These are phyloP conservation scores for Dinoponera quadriceps DNA, from an alignment of 1,140 invertebrate species.

Conservation along the genomic window DNA sequence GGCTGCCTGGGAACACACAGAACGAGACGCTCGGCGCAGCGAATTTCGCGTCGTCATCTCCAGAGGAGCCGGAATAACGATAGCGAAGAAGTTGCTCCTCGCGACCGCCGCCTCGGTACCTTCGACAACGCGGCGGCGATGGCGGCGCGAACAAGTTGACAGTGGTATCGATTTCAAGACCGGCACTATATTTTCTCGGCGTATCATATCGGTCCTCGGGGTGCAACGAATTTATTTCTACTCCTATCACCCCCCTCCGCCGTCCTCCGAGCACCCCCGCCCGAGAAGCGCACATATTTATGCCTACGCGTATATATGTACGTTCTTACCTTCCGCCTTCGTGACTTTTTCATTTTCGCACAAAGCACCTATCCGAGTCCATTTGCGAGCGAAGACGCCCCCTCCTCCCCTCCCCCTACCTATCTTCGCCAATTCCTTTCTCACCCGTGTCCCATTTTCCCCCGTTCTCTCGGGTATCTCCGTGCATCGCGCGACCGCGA, in stretches of 20 bases:
- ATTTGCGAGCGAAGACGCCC: conserved; percentile 56
- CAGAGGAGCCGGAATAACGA: conserved; percentile 43
- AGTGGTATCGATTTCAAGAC: conserved; percentile 66
- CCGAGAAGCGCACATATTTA: conserved; percentile 50
- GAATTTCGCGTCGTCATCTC: conserved; percentile 33
- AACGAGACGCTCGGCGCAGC: not conserved
- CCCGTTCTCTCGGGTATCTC: conserved; percentile 22
- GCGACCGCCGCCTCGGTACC: not conserved
- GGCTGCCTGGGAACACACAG: not conserved
- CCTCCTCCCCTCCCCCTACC: not conserved
- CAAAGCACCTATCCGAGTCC: conserved; percentile 72
- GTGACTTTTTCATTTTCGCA: conserved; percentile 76
- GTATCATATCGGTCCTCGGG: conserved; percentile 62
- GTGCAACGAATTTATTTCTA: conserved; percentile 65
- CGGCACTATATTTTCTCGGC: conserved; percentile 63
- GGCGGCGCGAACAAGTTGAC: conserved; percentile 57
- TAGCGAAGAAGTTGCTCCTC: conserved; percentile 25
- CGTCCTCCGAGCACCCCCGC: not conserved
- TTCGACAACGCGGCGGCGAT: conserved; percentile 34
- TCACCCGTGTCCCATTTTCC: conserved; percentile 11
- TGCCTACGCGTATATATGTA: conserved; percentile 62
- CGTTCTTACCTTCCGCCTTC: conserved; percentile 70
- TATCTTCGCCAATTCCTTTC: too few relatives aligned
- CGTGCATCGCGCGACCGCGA: conserved; percentile 33
- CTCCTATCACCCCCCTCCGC: not conserved